phyloP scores from a whole-genome alignment of 2,113 vertebrate species.

The Forbesichthys papilliferus region DNA sequence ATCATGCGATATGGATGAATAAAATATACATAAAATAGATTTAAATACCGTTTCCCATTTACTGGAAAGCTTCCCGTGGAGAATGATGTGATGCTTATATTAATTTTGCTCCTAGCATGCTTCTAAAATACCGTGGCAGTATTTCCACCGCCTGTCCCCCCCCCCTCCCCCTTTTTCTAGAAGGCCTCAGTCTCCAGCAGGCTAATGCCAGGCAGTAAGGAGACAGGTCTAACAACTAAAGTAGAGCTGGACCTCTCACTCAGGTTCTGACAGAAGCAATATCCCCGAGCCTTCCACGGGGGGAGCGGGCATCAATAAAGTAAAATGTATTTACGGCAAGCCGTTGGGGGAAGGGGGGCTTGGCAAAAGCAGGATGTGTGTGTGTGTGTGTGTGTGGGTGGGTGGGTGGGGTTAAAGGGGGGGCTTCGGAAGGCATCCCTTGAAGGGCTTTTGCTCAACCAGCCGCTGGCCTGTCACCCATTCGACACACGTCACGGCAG shows the following conservation, averaged over 20 bases:
- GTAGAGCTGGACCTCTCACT: constrained; percentile 45
- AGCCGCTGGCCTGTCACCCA: constrained; percentile 43
- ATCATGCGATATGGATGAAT: constrained; percentile 4
- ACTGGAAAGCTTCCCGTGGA: constrained; percentile 30
- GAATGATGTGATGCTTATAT: constrained; percentile 35
- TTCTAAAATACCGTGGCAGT: constrained; percentile 4
- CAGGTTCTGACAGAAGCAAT: constrained; percentile 62
- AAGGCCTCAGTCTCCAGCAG: constrained; percentile 25
- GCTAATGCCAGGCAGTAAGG: constrained; percentile 51
- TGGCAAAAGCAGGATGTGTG: background rate
- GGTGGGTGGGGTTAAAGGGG: background rate
- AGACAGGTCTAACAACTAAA: constrained; percentile 49
- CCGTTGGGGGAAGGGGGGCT: constrained; percentile 5
- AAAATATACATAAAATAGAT: constrained; percentile 12
- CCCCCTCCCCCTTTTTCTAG: constrained; percentile 33
- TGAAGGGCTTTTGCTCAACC: constrained; percentile 23
- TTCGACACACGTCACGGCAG: constrained; percentile 54
- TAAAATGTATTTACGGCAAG: constrained; percentile 47
- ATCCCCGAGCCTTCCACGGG: constrained; percentile 53
- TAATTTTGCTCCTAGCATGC: constrained; percentile 41
- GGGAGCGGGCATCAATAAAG: constrained; percentile 55
- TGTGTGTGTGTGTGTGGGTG: background rate
- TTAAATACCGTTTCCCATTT: constrained; percentile 29
- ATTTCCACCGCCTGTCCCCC: background rate
- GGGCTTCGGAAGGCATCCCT: constrained; percentile 23